Evolutionary conservation across 2,797 vertebrate species (phyloP).

Genomic region (Epinephelus awoara): DNA sequence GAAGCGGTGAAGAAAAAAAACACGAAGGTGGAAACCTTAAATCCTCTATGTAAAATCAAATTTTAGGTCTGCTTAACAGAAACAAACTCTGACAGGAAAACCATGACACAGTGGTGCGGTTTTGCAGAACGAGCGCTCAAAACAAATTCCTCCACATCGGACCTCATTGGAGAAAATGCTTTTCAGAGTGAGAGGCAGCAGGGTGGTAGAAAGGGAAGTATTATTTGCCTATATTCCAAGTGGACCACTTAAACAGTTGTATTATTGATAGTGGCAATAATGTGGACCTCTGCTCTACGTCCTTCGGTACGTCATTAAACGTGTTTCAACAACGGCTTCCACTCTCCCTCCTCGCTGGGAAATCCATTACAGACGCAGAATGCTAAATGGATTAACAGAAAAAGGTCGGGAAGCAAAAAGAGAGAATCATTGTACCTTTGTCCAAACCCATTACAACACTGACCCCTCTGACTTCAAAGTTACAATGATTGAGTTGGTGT

Average conservation of each 20-base stretch:
- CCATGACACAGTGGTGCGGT: constrained; percentile 74
- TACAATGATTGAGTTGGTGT: constrained; percentile 85
- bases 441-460: constrained; percentile 84
- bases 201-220: constrained; percentile 81
- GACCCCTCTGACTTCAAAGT: constrained; percentile 85
- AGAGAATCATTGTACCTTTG: constrained; percentile 81
- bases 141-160: constrained; percentile 77
- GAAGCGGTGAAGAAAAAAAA: constrained; percentile 63
- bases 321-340: constrained; percentile 81
- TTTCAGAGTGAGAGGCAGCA: constrained; percentile 71
- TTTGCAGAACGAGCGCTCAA: constrained; percentile 67
- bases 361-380: constrained; percentile 81
- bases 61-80: constrained; percentile 74
- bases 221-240: constrained; percentile 82
- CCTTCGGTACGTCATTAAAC: constrained; percentile 81
- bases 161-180: constrained; percentile 75
- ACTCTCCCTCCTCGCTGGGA: constrained; percentile 78
- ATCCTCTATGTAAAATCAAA: constrained; percentile 79
- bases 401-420: constrained; percentile 70
- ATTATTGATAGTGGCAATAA: constrained; percentile 85
- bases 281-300: constrained; percentile 76
- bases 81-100: constrained; percentile 79
- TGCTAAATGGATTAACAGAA: constrained; percentile 86
- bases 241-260: constrained; percentile 83
- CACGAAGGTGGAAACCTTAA: constrained; percentile 78